phyloP scores from a whole-genome alignment of 92 coral and sea anemone species.

The Epizoanthus illoricatus region DNA sequence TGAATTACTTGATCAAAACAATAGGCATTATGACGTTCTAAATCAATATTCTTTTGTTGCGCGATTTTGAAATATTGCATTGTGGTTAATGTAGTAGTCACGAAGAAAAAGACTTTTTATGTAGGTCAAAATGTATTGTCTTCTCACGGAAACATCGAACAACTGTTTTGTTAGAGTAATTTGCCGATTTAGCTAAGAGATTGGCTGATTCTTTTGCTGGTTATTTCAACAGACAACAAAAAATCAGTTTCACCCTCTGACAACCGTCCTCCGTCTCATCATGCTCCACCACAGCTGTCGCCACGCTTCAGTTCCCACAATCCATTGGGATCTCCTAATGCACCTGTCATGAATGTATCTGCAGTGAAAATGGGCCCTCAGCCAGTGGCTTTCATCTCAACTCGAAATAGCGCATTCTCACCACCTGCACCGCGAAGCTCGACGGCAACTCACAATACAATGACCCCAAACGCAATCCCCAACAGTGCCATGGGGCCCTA shows the following conservation, averaged over 20 bases:
- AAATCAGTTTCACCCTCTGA: conserved; percentile 16
- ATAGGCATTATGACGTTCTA: too few species aligned
- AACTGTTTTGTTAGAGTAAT: too few species aligned
- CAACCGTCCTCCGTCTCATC: conserved; percentile 10
- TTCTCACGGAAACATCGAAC: background rate
- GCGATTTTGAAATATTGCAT: too few species aligned
- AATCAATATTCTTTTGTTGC: too few species aligned
- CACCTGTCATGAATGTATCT: background rate
- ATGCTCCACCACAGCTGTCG: conserved; percentile 22
- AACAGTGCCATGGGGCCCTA: conserved; percentile 7
- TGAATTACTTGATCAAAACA: too few species aligned
- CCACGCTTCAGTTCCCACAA: conserved; percentile 1
- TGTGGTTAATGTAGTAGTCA: too few species aligned
- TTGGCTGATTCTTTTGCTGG: background rate
- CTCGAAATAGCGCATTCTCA: conserved; percentile 39
- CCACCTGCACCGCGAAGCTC: conserved; percentile 23
- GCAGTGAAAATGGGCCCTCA: conserved; percentile 26
- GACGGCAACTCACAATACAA: background rate
- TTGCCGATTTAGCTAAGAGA: background rate
- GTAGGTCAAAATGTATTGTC: background rate
- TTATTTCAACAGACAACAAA: conserved; percentile 13
- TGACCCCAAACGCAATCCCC: conserved; percentile 8
- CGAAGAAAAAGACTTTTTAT: too few species aligned
- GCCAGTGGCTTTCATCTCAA: conserved; percentile 15
- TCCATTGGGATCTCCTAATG: conserved; percentile 25